Percentiles rank a stretch among this genome's conserved stretches.
These are phyloP conservation scores for Caiman crocodilus DNA, from an alignment of 2,797 vertebrate genomes.

Conservation along the genomic window DNA sequence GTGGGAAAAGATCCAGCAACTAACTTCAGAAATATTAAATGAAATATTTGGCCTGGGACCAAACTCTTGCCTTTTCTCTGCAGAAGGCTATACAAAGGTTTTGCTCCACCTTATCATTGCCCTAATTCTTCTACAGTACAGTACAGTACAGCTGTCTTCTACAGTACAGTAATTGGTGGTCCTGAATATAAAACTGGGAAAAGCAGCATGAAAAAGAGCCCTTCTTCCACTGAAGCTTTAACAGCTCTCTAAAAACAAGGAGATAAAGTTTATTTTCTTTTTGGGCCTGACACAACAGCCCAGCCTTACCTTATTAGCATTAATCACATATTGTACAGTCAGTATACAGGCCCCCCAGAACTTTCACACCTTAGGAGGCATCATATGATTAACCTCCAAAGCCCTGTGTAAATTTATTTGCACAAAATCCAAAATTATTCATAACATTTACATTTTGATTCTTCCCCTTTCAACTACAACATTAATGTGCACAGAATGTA, in stretches of 20 bases:
- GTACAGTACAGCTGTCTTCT: too few relatives aligned
- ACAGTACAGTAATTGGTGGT: too few relatives aligned
- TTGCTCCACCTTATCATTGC: background rate
- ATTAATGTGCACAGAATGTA: background rate
- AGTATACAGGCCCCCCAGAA: background rate
- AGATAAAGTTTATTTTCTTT: background rate
- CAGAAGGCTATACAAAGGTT: background rate
- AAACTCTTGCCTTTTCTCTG: background rate
- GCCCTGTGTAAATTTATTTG: background rate
- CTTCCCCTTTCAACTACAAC: fast-evolving
- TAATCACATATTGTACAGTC: background rate
- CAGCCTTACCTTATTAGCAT: background rate
- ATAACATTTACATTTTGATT: background rate
- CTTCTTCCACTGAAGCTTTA: background rate
- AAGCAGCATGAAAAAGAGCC: too few relatives aligned
- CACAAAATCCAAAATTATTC: background rate
- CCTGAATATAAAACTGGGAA: too few relatives aligned
- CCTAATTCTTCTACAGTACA: background rate
- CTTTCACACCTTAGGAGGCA: background rate
- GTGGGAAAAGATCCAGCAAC: background rate
- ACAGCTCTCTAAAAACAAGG: background rate
- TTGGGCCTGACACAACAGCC: background rate
- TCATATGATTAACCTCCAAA: background rate
- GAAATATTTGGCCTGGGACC: background rate
- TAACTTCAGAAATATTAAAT: background rate